A percentile compares a stretch with the other conserved stretches of the same genome.
These are phyloP conservation scores for Cassiopea xamachana DNA, from an alignment of 30 jellyfish, hydroid and myxozoan genomes.

Conservation along the genomic window DNA sequence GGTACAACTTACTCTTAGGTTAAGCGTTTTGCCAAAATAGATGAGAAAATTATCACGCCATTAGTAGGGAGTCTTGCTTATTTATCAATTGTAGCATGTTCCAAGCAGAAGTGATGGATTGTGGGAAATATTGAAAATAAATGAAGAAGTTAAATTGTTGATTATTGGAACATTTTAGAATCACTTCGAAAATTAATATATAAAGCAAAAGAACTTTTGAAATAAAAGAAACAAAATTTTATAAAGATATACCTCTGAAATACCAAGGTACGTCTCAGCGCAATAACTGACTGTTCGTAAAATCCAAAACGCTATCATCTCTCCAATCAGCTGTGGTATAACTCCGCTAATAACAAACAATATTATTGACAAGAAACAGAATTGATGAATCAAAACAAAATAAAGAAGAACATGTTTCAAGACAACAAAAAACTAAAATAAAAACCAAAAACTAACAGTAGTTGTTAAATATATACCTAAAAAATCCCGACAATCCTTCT, in stretches of 20 bases:
- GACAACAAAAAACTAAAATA: neutral
- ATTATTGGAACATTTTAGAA: too few relatives aligned
- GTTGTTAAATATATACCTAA: constrained; percentile 45
- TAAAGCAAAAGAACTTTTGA: neutral
- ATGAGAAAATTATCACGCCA: too few relatives aligned
- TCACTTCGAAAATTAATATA: too few relatives aligned
- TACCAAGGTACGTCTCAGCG: constrained; percentile 47
- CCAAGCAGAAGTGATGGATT: too few relatives aligned
- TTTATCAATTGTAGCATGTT: too few relatives aligned
- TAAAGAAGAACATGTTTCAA: neutral
- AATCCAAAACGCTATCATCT: constrained; percentile 82
- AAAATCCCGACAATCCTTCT: constrained; percentile 92
- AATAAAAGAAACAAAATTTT: neutral
- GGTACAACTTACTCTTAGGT: too few relatives aligned
- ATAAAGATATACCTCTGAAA: constrained; percentile 44
- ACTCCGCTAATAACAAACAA: constrained; percentile 69
- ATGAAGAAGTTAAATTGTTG: too few relatives aligned
- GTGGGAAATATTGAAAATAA: too few relatives aligned
- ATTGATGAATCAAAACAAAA: neutral
- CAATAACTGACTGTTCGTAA: constrained; percentile 61
- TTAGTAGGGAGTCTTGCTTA: too few relatives aligned
- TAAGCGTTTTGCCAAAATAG: too few relatives aligned
- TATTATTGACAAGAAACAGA: neutral
- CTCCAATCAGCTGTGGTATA: constrained; percentile 84
- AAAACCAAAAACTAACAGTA: too few relatives aligned